These are phyloP conservation scores for Chydorus sphaericus DNA, from an alignment of 2,888 invertebrate genomes.

Conservation along the genomic window DNA sequence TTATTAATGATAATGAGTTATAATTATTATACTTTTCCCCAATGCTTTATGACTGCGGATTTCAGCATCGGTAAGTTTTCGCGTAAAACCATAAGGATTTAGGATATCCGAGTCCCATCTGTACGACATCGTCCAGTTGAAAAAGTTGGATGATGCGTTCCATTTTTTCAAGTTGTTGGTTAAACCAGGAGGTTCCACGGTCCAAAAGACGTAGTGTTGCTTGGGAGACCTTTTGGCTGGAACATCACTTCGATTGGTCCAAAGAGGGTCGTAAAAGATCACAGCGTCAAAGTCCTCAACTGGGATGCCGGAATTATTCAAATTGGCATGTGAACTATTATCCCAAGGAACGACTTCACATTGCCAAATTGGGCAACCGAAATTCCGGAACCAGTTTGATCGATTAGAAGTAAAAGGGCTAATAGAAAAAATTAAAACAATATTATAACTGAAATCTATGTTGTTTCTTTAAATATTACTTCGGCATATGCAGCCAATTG, in stretches of 20 bases:
- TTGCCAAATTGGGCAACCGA: background rate
- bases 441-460: too few relatives aligned
- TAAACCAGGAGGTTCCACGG: constrained; percentile 3
- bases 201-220: constrained; percentile 9
- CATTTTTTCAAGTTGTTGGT: background rate
- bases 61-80: background rate
- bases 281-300: constrained; percentile 4
- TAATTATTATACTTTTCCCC: background rate
- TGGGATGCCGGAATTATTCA: background rate
- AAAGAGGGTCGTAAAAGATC: background rate
- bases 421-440: too few relatives aligned
- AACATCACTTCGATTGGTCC: background rate
- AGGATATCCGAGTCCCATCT: constrained; percentile 7
- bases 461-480: too few relatives aligned
- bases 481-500: too few relatives aligned
- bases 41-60: background rate
- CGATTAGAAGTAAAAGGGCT: too few relatives aligned
- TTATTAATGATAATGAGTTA: background rate
- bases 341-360: background rate
- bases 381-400: background rate
- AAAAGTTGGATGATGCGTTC: background rate
- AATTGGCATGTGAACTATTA: background rate
- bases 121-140: constrained; percentile 14
- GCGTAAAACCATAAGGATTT: background rate
- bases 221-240: background rate